Percentiles rank a stretch among this genome's conserved stretches.
phyloP scores from a whole-genome alignment of 2,888 invertebrate species.

The Bruchidius siliquastri region DNA sequence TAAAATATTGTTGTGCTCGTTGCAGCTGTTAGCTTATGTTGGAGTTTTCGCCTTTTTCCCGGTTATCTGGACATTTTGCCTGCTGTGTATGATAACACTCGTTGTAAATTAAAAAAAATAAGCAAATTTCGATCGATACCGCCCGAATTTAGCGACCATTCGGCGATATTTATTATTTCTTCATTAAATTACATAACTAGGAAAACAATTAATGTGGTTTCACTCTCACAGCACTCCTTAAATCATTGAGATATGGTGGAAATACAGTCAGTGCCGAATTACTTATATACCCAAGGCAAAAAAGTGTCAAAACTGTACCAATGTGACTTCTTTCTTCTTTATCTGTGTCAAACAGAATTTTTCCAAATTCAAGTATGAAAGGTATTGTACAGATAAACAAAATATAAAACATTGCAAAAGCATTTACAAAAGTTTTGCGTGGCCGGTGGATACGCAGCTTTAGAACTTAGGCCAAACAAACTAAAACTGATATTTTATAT shows the following conservation, averaged over 20 bases:
- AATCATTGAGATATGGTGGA: neutral
- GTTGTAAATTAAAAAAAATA: neutral
- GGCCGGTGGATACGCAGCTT: no score
- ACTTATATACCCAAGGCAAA: no score
- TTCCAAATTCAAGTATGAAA: no score
- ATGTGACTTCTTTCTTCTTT: no score
- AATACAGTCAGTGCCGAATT: neutral
- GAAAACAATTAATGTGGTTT: neutral
- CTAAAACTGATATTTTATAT: no score
- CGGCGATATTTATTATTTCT: neutral
- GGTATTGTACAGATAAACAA: no score
- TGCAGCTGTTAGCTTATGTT: neutral
- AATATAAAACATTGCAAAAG: no score
- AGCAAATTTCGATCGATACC: neutral
- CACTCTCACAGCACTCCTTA: neutral
- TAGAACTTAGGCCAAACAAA: no score
- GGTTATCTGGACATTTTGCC: neutral
- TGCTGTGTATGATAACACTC: neutral
- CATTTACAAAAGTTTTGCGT: no score
- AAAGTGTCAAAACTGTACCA: no score
- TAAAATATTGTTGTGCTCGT: neutral
- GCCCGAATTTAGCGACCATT: neutral
- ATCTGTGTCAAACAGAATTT: no score
- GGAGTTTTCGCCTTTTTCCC: neutral
- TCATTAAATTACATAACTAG: neutral